Evolutionary conservation across 2,888 invertebrate species (phyloP).

Genomic region (Dendrolimus pini): DNA sequence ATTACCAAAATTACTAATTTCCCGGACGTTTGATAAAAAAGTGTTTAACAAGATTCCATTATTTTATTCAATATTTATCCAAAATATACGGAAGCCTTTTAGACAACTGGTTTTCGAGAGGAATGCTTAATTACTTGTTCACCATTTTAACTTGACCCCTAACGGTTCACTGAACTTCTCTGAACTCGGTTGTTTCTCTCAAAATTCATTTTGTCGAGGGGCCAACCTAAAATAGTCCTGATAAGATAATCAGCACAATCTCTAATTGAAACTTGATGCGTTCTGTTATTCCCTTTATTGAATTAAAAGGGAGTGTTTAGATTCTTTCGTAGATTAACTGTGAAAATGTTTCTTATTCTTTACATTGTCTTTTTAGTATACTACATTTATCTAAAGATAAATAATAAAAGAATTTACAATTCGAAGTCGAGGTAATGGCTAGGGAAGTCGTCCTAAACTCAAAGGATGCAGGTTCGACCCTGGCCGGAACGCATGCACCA

Average conservation of each 20-base stretch:
- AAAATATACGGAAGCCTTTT: neutral
- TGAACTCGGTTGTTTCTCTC: constrained; percentile 10
- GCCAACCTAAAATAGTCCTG: constrained; percentile 20
- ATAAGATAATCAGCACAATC: constrained; percentile 36
- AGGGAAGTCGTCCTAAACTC: too few relatives aligned
- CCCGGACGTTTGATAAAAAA: neutral
- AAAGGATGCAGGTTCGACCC: too few relatives aligned
- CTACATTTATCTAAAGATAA: too few relatives aligned
- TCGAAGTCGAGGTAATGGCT: too few relatives aligned
- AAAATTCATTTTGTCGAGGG: constrained; percentile 7
- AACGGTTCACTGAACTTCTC: constrained; percentile 22
- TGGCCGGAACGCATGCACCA: too few relatives aligned
- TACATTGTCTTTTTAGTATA: too few relatives aligned
- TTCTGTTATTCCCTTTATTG: constrained; percentile 22
- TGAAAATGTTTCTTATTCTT: too few relatives aligned
- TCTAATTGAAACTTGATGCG: constrained; percentile 55
- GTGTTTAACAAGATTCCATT: neutral
- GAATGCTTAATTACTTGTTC: neutral
- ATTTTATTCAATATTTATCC: neutral
- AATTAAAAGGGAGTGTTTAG: constrained; percentile 7
- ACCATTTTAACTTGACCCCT: constrained; percentile 25
- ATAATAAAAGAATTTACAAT: too few relatives aligned
- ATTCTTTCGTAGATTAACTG: neutral
- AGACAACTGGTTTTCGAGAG: neutral
- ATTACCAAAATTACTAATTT: neutral